These are phyloP conservation scores for Odocoileus virginianus DNA, from an alignment of 2,113 vertebrate genomes.

Conservation along the genomic window DNA sequence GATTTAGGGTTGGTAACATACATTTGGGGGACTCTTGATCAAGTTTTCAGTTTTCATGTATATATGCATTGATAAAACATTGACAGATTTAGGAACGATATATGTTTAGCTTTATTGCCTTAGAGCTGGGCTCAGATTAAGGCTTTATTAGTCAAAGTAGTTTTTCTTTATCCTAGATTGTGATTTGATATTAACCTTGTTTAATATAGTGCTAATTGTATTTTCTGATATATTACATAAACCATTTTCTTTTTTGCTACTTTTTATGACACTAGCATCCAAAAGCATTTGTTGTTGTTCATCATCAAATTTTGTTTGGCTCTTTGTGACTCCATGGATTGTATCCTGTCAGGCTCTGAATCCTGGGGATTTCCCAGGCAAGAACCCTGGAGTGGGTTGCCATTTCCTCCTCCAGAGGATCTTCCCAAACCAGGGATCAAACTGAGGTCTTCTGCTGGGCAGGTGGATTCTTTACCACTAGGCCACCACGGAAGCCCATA, in stretches of 20 bases:
- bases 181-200: not conserved
- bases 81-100: not conserved
- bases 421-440: not conserved
- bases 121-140: not conserved
- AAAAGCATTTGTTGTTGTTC: not conserved
- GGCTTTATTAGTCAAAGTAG: not conserved
- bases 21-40: not conserved
- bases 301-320: not conserved
- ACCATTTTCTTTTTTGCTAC: not conserved
- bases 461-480: not conserved
- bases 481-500: not conserved
- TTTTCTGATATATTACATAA: not conserved
- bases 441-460: not conserved
- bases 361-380: not conserved
- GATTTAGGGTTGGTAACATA: not conserved
- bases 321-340: not conserved
- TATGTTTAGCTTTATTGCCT: not conserved
- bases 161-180: not conserved
- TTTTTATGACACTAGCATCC: conserved; percentile 35
- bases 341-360: not conserved
- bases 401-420: not conserved
- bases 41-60: not conserved
- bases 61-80: not conserved
- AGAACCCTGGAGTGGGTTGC: not conserved
- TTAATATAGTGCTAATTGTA: not conserved